Conservation (phyloP, 2,797 vertebrate genomes). For the Loriculus beryllinus region DNA sequence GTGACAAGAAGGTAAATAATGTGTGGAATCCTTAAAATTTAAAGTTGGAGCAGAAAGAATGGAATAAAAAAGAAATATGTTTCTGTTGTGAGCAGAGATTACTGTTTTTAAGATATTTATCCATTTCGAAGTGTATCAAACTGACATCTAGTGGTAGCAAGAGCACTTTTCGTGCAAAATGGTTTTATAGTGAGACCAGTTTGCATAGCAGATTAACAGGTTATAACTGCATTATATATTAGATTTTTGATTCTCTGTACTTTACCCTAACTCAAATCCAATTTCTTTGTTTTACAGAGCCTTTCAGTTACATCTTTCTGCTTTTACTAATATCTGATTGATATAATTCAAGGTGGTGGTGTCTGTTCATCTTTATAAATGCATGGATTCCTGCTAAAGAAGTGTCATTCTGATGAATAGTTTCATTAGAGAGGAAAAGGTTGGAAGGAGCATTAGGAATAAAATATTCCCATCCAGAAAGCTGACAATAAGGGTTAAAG, state of each 20-base stretch:
- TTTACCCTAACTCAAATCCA: neutral
- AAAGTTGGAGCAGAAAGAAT: neutral
- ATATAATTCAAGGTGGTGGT: neutral
- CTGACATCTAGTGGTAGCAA: constrained; percentile 66
- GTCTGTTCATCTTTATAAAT: neutral
- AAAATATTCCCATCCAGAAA: neutral
- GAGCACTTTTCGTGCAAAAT: neutral
- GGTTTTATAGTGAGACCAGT: neutral
- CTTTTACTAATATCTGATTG: neutral
- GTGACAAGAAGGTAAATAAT: neutral
- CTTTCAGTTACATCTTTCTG: neutral
- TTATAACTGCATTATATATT: neutral
- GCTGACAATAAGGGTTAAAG: neutral
- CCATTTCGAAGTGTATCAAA: constrained; percentile 19
- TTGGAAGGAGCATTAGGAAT: neutral
- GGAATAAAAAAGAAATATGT: neutral
- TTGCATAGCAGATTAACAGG: neutral
- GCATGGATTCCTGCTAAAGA: neutral
- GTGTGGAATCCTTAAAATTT: neutral
- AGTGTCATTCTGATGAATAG: neutral
- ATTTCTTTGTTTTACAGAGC: neutral
- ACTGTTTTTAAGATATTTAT: neutral
- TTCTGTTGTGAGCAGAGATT: neutral
- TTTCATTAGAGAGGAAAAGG: neutral
- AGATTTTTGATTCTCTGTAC: neutral